phyloP scores from a whole-genome alignment of 2,797 vertebrate genomes.

The Cheirogaleus major region DNA sequence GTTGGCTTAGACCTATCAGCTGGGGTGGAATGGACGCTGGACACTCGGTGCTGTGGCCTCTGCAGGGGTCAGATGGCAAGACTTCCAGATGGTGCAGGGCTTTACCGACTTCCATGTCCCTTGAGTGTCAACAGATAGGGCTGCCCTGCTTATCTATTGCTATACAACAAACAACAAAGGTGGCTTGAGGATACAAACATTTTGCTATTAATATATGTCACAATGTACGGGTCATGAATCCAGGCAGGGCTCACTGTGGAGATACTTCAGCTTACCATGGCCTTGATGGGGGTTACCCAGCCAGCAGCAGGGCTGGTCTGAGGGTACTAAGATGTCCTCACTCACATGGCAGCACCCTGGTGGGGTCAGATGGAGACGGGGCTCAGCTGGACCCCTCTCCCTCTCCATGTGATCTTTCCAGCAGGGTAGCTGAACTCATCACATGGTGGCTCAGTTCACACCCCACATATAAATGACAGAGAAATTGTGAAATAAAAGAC shows the following conservation, averaged over 20 bases:
- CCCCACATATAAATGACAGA: not conserved
- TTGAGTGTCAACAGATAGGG: not conserved
- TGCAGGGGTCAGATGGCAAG: not conserved
- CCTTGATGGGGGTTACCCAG: not conserved
- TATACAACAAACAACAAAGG: not conserved
- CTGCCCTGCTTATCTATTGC: not conserved
- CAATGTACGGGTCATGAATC: not conserved
- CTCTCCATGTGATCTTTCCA: not conserved
- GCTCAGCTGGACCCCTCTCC: not conserved
- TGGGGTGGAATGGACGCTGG: not conserved
- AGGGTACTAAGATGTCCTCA: not conserved
- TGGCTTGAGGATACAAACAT: not conserved
- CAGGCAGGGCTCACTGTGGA: not conserved
- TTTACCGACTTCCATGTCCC: not conserved
- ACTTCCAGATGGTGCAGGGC: not conserved
- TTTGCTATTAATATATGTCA: not conserved
- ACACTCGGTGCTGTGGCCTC: not conserved
- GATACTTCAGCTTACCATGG: not conserved
- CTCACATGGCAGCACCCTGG: not conserved
- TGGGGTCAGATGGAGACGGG: not conserved
- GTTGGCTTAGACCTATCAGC: not conserved
- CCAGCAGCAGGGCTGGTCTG: not conserved
- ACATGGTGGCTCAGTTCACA: not conserved
- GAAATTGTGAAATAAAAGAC: not conserved
- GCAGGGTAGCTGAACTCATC: not conserved